Base-by-base conservation (phyloP, 1,140 invertebrate species). In the Ceratina australensis region DNA sequence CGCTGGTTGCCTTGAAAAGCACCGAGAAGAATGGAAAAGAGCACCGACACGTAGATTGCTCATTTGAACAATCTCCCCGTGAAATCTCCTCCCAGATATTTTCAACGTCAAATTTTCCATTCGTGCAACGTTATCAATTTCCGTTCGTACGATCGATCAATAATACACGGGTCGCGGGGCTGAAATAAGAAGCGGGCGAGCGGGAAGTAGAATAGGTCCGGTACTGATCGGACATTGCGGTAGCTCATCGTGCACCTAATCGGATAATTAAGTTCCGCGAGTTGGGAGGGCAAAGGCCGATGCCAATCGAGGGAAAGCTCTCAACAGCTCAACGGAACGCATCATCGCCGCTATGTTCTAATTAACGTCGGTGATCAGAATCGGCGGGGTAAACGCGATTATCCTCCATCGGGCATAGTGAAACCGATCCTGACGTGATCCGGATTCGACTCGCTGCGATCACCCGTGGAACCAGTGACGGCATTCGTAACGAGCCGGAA, bases 351-450 rank as follows among this genome's bases (percentile, higher is more conserved):
- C 86, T 85, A 87, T 89, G 88, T 86, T 81, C 86, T 90, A 90
- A 90, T 91, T 90, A 90, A 90, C 87, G 88, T 88, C 85, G 84
- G 86, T 90, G 88, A 91, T 90, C 89, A 88, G 87, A 87, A 89
- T 87, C 83, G 83, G 84, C 68, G 86, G 86, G 85, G 79, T 18
- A n/a, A 91, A 91, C 86, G 78, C 86, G 89, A 91, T 91, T 90
- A 90, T 87, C 80, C 13, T 69, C 52, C 42, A 59, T 69, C 52
- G 75, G 79, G 83, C 79, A 72, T 80, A 54, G 78, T 81, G 68
- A 57, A 83, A 75, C 86, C 33, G 84, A 89, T 88, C 90, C 88
- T 89, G 87, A 89, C 87, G 84, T 91, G 81, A 81, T 66, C 84
- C 78, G 73, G 84, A 79, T 86, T n/a, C 81, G 79, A 84, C 83